Conservation (phyloP, 1,140 invertebrate species). For the Orchestia grillus region DNA sequence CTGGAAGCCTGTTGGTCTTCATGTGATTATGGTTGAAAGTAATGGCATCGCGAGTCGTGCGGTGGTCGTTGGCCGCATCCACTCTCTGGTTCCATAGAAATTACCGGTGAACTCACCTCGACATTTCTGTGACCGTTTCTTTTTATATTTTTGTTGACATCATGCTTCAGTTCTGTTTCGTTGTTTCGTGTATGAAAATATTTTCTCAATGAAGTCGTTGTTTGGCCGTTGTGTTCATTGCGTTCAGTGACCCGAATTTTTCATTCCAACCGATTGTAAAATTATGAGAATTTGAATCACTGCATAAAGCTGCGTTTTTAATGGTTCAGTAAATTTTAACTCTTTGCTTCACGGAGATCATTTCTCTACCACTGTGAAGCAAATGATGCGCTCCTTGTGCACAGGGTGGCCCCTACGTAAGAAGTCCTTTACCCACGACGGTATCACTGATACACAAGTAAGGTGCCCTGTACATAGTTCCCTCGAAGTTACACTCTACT, state of each 20-base stretch:
- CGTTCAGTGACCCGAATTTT: neutral
- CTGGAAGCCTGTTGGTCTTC: constrained; percentile 5
- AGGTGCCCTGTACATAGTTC: neutral
- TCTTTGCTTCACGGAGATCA: neutral
- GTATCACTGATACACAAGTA: too few relatives aligned
- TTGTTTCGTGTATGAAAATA: neutral
- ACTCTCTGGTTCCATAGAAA: neutral
- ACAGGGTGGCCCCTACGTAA: too few relatives aligned
- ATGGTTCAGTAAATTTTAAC: neutral
- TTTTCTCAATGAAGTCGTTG: neutral
- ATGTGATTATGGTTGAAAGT: neutral
- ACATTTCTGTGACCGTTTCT: neutral
- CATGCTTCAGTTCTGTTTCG: neutral
- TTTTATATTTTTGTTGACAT: neutral
- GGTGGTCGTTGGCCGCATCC: neutral
- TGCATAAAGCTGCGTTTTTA: neutral
- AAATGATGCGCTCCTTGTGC: neutral
- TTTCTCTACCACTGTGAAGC: neutral
- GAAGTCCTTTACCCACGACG: too few relatives aligned
- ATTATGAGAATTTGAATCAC: neutral
- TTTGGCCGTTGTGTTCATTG: neutral
- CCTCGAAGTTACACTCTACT: neutral
- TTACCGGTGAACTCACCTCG: neutral
- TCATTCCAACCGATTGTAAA: neutral
- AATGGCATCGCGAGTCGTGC: neutral